Percentiles rank a stretch among this genome's conserved stretches.
Conservation (phyloP, 2,888 invertebrate species). For the Seladonia tumulorum region DNA sequence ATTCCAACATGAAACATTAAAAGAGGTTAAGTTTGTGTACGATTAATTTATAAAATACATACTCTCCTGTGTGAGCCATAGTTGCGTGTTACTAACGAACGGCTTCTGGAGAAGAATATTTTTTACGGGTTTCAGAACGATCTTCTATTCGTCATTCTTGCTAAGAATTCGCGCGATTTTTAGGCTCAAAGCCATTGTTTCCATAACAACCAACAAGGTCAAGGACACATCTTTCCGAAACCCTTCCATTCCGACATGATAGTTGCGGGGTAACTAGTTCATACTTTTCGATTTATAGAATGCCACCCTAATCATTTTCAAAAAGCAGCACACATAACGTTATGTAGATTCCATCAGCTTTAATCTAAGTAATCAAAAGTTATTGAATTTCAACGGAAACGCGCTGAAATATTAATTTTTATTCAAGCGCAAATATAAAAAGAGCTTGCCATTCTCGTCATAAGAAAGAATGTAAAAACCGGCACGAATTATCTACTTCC, state of each 20-base stretch:
- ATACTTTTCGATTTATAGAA: too few species aligned
- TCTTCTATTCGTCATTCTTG: not conserved
- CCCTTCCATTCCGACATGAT: not conserved
- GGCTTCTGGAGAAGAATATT: slow-evolving; percentile 16
- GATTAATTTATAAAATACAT: slow-evolving; percentile 45
- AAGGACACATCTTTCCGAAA: not conserved
- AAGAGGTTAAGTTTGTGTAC: slow-evolving; percentile 24
- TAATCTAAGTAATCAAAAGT: too few species aligned
- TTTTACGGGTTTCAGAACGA: not conserved
- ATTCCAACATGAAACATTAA: not conserved
- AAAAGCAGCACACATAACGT: too few species aligned
- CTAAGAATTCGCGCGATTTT: not conserved
- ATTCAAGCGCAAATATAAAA: too few species aligned
- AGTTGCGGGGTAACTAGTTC: too few species aligned
- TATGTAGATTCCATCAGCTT: too few species aligned
- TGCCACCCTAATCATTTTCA: too few species aligned
- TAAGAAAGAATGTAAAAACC: too few species aligned
- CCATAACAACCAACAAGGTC: not conserved
- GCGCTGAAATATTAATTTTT: too few species aligned
- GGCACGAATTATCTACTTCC: too few species aligned
- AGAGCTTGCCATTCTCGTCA: too few species aligned
- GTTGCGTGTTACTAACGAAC: slow-evolving; percentile 45
- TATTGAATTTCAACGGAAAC: too few species aligned
- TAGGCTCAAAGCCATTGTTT: not conserved
- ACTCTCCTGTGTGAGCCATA: slow-evolving; percentile 70